Conservation (phyloP, 1,140 invertebrate genomes). For the Scaptomyza montana region DNA sequence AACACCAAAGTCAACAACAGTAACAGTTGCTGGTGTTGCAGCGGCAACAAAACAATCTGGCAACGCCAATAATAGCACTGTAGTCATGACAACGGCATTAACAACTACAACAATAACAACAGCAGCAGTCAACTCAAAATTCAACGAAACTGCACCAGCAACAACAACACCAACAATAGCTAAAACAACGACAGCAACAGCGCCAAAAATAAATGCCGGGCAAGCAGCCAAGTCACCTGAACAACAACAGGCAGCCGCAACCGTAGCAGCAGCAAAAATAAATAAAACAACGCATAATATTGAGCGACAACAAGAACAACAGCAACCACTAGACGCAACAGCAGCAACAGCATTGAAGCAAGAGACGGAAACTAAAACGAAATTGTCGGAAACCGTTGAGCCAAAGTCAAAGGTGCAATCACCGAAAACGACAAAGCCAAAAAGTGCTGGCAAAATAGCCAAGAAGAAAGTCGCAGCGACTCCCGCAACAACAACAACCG, state of each 20-base stretch:
- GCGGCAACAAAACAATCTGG: conserved; percentile 25
- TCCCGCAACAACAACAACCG: conserved; percentile 31
- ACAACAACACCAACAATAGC: conserved; percentile 29
- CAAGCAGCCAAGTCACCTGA: conserved; percentile 83
- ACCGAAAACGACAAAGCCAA: conserved; percentile 60
- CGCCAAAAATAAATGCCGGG: conserved; percentile 82
- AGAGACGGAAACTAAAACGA: conserved; percentile 77
- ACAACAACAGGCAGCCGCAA: conserved; percentile 64
- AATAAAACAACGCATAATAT: conserved; percentile 79
- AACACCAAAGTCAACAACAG: background rate
- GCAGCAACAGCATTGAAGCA: conserved; percentile 42
- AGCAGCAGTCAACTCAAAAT: conserved; percentile 49
- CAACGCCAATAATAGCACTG: conserved; percentile 21
- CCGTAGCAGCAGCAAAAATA: conserved; percentile 56
- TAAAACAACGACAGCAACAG: conserved; percentile 53
- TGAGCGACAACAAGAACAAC: conserved; percentile 42
- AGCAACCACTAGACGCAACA: conserved; percentile 31
- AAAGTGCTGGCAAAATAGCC: conserved; percentile 52
- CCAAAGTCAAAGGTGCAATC: conserved; percentile 75
- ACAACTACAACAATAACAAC: conserved; percentile 25
- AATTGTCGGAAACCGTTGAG: conserved; percentile 66
- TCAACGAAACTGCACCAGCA: conserved; percentile 33
- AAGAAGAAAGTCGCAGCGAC: conserved; percentile 62
- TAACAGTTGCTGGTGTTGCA: conserved; percentile 32
- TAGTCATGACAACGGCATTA: conserved; percentile 36